These are phyloP conservation scores for Urocolius indicus DNA, from an alignment of 2,113 vertebrate species.

Conservation along the genomic window DNA sequence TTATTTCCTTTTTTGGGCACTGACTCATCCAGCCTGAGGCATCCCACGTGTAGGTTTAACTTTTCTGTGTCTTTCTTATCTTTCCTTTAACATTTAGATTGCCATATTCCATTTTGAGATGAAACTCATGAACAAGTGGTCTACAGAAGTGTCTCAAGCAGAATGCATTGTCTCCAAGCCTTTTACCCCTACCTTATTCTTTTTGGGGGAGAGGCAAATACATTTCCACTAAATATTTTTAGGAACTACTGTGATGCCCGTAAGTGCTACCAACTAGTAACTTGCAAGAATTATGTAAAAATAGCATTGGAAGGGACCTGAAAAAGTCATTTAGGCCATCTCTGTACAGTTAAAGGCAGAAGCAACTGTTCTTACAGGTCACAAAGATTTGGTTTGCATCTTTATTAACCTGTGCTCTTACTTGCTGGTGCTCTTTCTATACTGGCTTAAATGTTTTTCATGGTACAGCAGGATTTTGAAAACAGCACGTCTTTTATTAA, in stretches of 20 bases:
- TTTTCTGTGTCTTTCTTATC: not conserved
- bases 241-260: not conserved
- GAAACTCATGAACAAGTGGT: not conserved
- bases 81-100: not conserved
- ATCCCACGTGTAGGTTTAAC: not conserved
- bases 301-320: not conserved
- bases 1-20: not conserved
- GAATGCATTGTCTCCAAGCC: not conserved
- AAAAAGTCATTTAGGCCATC: not conserved
- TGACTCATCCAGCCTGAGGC: not conserved
- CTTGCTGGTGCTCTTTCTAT: not conserved
- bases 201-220: not conserved
- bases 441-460: not conserved
- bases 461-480: not conserved
- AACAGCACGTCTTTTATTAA: not conserved
- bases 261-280: not conserved
- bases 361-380: accelerated
- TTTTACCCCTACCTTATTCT: not conserved
- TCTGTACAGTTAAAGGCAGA: not conserved
- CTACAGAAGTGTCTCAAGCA: not conserved
- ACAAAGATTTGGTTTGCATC: not conserved
- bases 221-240: not conserved
- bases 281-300: not conserved
- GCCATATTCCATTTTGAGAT: not conserved
- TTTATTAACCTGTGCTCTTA: not conserved